Evolutionary conservation across 1,140 invertebrate species (phyloP), one percentile per base, ranked within the genome.

Genomic region (Prorops nasuta): DNA sequence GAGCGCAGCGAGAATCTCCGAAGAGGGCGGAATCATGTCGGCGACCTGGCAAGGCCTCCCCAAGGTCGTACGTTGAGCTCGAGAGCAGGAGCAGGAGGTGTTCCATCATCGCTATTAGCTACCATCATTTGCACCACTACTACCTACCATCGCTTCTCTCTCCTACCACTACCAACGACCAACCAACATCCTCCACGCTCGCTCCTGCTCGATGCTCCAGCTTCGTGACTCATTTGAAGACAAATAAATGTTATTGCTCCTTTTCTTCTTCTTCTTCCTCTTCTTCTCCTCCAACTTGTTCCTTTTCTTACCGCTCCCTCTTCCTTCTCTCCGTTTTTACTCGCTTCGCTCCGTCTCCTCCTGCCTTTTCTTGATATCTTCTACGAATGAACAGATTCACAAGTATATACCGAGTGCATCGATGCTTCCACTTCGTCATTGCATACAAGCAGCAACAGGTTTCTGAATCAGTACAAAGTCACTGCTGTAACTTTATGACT

Each of bases 31-130:
- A 66, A 69, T 67, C 71, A 71, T 70, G 75, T 76, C 73, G 68
- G 68, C 61, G 72, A 77, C 71, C 74, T 70, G 63, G 66, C 73
- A 74, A 74, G 73, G 74, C 61, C 73, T 63, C 66, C 46, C 67
- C 72, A 77, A 77, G 75, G 75, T 66, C 74, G 73, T 74, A 67
- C 72, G 64, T 74, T 75, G 70, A 76, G 74, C 68, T 62, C 24
- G 24, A 40, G 28, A 28, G 22, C 9, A 37, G 31, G 7, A 67
- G 65, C 59, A 63, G 66, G 63, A 71, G 69, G 63, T 69, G 61
- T 67, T 69, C 61, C n/a, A 64, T 55, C 63, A 67, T 60, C 56
- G 55, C 49, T 56, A 10, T 28, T 10, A 10, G 58, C 61, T 54
- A 55, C 55, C 56, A 54, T 56, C 59, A 58, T 52, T 39, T 52